Evolutionary conservation across 2,888 invertebrate genomes (phyloP), one percentile per base, ranked within the genome.

Genomic region (Macrophya alboannulata): DNA sequence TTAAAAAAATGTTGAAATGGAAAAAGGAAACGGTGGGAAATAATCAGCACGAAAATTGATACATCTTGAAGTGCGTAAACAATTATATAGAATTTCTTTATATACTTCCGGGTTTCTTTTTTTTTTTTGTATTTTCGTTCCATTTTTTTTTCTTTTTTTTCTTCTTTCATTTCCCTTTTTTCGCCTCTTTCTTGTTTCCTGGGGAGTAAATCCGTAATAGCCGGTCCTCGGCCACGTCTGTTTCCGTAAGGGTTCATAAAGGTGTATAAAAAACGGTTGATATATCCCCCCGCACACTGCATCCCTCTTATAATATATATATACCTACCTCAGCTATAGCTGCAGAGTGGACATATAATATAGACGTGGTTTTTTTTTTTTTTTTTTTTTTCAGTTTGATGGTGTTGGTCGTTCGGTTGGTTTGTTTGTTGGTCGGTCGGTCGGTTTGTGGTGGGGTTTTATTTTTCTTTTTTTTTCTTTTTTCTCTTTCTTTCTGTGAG

Each of bases 141-240:
- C 37, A n/a, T 68, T 17, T 10, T 0, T 55, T 25, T 62, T 40
- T 15, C 9, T 40, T 71, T 3, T 40, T 40, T 40, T 40, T 71
- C 40, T 71, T 17, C 6, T n/a, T 25, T 71, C 15, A 4, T 12
- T 40, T n/a, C n/a, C n/a, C n/a, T n/a, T 40, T 15, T 17, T 15
- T 17, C 6, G 17, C 37, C n/a, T 45, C 10, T 15, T 15, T 21
- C 21, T n/a, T n/a, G 9, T 43, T 43, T 74, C 12, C 43, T 17
- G 17, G 48, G 25, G 55, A 55, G 48, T 77, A 77, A 65, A 83
- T 83, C 83, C 83, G 25, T 83, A 83, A 83, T 83, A 83, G 68
- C 83, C 48, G 37, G 68, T 51, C 12, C 68, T 83, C 68, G 71
- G 37, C 83, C 83, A 83, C 83, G 83, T 83, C 65, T 68, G 83